phyloP scores from a whole-genome alignment of 2,797 vertebrate genomes.

The Mormyrus proboscirostris region DNA sequence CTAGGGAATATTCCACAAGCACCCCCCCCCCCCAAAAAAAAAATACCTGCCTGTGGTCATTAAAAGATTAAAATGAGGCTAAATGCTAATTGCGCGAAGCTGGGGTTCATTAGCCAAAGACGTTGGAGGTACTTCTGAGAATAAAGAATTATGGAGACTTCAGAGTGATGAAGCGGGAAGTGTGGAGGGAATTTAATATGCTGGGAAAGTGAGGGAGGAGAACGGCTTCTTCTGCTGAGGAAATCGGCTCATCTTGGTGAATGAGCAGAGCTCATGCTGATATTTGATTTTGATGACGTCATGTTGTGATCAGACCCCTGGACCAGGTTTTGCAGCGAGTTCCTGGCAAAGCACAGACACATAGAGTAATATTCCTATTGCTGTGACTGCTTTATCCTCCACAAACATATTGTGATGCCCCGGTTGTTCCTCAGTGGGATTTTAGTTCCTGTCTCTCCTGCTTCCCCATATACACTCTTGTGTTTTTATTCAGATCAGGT shows the following conservation, averaged over 20 bases:
- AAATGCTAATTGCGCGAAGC: neutral
- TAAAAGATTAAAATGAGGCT: constrained; percentile 11
- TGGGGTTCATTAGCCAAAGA: neutral
- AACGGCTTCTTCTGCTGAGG: neutral
- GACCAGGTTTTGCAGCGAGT: neutral
- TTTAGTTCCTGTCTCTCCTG: neutral
- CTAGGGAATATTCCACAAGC: neutral
- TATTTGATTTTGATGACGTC: neutral
- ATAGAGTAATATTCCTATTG: neutral
- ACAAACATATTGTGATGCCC: neutral
- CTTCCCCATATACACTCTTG: neutral
- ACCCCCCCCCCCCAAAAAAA: neutral
- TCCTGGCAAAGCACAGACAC: neutral
- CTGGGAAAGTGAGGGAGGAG: neutral
- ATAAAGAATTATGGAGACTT: neutral
- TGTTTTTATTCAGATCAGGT: neutral
- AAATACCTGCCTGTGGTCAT: neutral
- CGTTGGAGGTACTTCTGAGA: neutral
- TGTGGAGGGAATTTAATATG: constrained; percentile 1
- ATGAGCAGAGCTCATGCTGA: neutral
- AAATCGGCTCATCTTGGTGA: neutral
- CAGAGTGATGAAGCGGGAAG: neutral
- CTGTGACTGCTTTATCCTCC: neutral
- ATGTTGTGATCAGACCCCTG: neutral
- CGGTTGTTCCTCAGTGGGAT: neutral